A percentile compares a stretch with the other conserved stretches of the same genome.
Evolutionary conservation across 2,888 invertebrate species (phyloP).

Genomic region (Trichogramma dendrolimi): DNA sequence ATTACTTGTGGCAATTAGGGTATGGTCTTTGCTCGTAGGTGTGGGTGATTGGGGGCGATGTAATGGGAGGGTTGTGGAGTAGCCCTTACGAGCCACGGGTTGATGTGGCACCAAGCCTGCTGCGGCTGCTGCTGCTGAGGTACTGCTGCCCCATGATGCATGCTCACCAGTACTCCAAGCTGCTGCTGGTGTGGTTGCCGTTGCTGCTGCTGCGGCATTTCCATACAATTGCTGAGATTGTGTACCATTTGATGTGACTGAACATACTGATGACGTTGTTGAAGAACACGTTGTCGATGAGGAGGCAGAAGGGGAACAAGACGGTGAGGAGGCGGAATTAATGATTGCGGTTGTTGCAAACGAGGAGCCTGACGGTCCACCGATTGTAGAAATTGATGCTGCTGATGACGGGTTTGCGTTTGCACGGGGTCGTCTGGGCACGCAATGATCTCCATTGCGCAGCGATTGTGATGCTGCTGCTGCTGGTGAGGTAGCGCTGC

Average conservation of each 20-base stretch:
- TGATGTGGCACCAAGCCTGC: constrained; percentile 49
- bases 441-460: constrained; percentile 26
- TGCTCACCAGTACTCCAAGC: constrained; percentile 29
- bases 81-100: constrained; percentile 47
- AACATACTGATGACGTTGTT: constrained; percentile 27
- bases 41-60: constrained; percentile 56
- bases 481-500: constrained; percentile 6
- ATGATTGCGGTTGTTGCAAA: constrained; percentile 36
- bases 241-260: constrained; percentile 20
- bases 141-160: constrained; percentile 26
- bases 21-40: constrained; percentile 49
- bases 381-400: constrained; percentile 44
- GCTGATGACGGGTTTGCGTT: constrained; percentile 61
- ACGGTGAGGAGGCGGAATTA: constrained; percentile 59
- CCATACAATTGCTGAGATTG: not conserved
- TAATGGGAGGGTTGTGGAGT: constrained; percentile 53
- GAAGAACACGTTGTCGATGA: constrained; percentile 30
- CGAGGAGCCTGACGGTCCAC: constrained; percentile 9
- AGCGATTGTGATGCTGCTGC: constrained; percentile 21
- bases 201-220: not conserved
- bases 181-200: constrained; percentile 24
- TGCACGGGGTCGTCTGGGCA: constrained; percentile 59
- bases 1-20: constrained; percentile 42
- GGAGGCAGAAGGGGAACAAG: constrained; percentile 51
- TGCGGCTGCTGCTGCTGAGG: constrained; percentile 40